Base-by-base conservation (phyloP, 2,797 vertebrate species). In the Apodemus agrarius region DNA sequence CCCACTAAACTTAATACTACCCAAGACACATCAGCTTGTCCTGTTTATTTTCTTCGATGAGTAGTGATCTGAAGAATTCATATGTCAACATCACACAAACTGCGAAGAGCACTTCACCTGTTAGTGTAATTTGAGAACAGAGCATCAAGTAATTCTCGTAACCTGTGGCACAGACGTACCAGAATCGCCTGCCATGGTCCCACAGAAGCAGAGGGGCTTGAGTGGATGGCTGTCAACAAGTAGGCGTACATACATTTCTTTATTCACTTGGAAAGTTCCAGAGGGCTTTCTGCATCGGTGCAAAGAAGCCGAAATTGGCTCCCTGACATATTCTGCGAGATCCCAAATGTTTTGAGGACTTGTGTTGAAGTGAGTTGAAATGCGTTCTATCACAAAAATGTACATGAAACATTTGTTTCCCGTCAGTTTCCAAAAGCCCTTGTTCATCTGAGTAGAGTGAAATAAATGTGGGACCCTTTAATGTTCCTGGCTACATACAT, bases 1-100 rank as follows among this genome's bases (percentile, higher is more conserved):
- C 63, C 61, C 88, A 80, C 61, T 93, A 98, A 98, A 97, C 75
- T 89, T 93, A 98, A 98, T 92, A 96, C 67, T 93, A 97, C 97
- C 97, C 96, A 65, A 98, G 95, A 93, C 93, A 97, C 82, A 98
- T 90, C 95, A 95, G 91, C 96, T 98, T 98, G 96, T 97, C 96
- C 96, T 95, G 92, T 95, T 97, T 98, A 97, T 90, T 98, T 97
- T 98, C 96, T 96, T 90, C 8, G 8, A 95, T 96, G 91, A 91
- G 49, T 63, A 59, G 13, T 97, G 93, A 97, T 97, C 94, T 98
- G 92, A 98, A 98, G 97, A 92, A 91, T 96, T 97, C 83, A 97
- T 96, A 95, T 97, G 89, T 95, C 87, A 98, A 96, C 78, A 96
- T 90, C 96, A 95, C 96, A 97, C 89, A 88, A 92, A 96, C 84